Percentiles rank a stretch among this genome's conserved stretches.
Conservation (phyloP, 2,888 invertebrate species). For the Candidula unifasciata region DNA sequence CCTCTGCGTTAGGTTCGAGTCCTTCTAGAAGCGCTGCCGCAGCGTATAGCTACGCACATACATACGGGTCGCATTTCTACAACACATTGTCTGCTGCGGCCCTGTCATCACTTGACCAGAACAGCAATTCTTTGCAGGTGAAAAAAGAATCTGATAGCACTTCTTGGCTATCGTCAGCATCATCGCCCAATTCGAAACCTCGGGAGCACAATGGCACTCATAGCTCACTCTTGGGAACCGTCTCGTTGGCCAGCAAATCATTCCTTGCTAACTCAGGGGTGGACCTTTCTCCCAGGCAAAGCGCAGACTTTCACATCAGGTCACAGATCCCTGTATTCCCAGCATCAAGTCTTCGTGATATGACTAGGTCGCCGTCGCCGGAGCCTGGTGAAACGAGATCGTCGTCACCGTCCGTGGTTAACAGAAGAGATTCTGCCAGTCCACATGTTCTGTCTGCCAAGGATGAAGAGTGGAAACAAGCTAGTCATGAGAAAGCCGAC, state of each 20-base stretch:
- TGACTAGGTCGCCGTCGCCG: background rate
- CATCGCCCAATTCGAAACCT: constrained; percentile 31
- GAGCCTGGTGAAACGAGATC: constrained; percentile 14
- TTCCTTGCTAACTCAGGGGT: constrained; percentile 6
- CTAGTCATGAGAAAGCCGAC: background rate
- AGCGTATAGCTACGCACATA: constrained; percentile 41
- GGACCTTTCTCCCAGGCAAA: constrained; percentile 46
- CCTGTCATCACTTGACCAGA: constrained; percentile 39
- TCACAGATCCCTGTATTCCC: constrained; percentile 49
- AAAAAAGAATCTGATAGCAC: constrained; percentile 45
- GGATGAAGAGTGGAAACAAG: constrained; percentile 2
- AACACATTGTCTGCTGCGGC: constrained; percentile 44
- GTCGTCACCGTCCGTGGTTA: background rate
- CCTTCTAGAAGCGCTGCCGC: constrained; percentile 41
- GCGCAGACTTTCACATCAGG: constrained; percentile 48
- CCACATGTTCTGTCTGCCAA: background rate
- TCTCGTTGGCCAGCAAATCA: constrained; percentile 11
- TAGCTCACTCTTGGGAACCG: background rate
- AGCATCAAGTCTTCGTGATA: background rate
- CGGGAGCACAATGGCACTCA: constrained; percentile 5
- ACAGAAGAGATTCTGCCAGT: constrained; percentile 1
- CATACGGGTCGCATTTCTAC: constrained; percentile 45
- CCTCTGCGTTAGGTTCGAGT: constrained; percentile 37
- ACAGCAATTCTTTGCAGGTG: constrained; percentile 43
- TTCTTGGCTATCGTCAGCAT: constrained; percentile 38